A percentile compares a stretch with the other conserved stretches of the same genome.
phyloP scores from a whole-genome alignment of 1,140 invertebrate genomes.

The Pseudobourletiella spinata region DNA sequence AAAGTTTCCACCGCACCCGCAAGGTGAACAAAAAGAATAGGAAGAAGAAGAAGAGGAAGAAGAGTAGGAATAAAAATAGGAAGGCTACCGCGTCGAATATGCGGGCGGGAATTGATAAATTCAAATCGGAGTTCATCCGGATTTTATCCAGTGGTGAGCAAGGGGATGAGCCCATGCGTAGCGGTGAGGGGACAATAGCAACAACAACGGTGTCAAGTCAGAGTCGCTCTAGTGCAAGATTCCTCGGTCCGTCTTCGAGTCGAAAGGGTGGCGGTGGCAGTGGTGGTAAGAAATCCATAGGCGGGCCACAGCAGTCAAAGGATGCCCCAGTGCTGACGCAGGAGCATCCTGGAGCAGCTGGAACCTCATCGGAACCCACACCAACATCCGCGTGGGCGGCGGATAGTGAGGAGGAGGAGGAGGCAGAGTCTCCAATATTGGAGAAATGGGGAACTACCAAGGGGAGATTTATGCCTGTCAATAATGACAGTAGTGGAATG shows the following conservation, averaged over 20 bases:
- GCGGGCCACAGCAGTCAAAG: not conserved
- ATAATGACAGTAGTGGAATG: slow-evolving; percentile 8
- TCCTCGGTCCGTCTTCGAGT: not conserved
- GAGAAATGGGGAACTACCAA: too few relatives aligned
- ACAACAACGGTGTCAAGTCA: not conserved
- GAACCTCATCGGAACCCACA: not conserved
- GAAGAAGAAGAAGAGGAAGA: slow-evolving; percentile 10
- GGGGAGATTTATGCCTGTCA: slow-evolving; percentile 9
- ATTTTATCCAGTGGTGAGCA: not conserved
- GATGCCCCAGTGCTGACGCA: not conserved
- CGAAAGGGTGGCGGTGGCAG: too few relatives aligned
- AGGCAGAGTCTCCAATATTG: too few relatives aligned
- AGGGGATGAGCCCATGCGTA: not conserved
- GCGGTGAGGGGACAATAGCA: not conserved
- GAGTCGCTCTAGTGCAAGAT: not conserved
- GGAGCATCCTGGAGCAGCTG: not conserved
- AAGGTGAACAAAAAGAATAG: not conserved
- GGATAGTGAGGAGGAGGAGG: not conserved
- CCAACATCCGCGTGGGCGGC: not conserved
- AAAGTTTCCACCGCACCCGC: slow-evolving; percentile 22
- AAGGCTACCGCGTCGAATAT: not conserved
- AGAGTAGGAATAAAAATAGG: slow-evolving; percentile 2
- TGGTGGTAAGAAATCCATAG: too few relatives aligned
- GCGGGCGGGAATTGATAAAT: too few relatives aligned
- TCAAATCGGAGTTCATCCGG: too few relatives aligned